These are phyloP conservation scores for Halictus quadricinctus DNA, from an alignment of 2,888 invertebrate genomes.

Conservation along the genomic window DNA sequence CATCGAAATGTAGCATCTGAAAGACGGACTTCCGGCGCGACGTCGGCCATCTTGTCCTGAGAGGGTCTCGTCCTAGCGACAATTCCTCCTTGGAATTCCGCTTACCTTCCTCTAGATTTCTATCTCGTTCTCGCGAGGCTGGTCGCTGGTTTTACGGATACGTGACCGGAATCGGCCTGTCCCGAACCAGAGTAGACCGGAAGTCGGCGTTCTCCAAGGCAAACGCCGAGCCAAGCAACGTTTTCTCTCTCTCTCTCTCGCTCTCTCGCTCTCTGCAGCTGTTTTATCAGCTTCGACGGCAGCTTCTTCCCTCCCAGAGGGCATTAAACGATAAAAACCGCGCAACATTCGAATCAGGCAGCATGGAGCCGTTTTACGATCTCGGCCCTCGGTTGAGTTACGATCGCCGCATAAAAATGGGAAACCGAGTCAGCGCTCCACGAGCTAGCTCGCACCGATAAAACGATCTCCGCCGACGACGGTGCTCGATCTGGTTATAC, in stretches of 20 bases:
- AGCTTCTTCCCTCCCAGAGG: not conserved
- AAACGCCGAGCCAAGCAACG: slow-evolving; percentile 1
- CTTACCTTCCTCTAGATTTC: slow-evolving; percentile 30
- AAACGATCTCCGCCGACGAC: not conserved
- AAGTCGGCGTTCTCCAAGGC: slow-evolving; percentile 11
- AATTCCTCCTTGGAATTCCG: not conserved
- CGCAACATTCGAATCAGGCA: slow-evolving; percentile 41
- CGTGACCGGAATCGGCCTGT: slow-evolving; percentile 44
- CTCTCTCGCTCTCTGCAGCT: not conserved
- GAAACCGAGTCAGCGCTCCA: slow-evolving; percentile 20
- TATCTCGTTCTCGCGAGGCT: slow-evolving; percentile 11
- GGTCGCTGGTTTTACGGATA: not conserved
- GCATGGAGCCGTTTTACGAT: slow-evolving; percentile 35
- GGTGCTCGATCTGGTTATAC: slow-evolving; percentile 7
- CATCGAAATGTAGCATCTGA: not conserved
- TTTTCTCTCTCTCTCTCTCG: not conserved
- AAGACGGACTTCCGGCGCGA: not conserved
- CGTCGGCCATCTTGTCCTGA: not conserved
- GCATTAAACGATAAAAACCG: slow-evolving; percentile 42
- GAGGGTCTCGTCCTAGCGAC: not conserved
- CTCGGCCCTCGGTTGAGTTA: slow-evolving; percentile 27
- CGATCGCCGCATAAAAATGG: slow-evolving; percentile 30
- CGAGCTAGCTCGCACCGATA: not conserved
- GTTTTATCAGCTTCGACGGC: slow-evolving; percentile 30
- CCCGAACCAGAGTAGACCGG: not conserved